Percentiles rank a stretch among this genome's conserved stretches.
These are phyloP conservation scores for Pteromalus puparum DNA, from an alignment of 1,140 invertebrate species.

Conservation along the genomic window DNA sequence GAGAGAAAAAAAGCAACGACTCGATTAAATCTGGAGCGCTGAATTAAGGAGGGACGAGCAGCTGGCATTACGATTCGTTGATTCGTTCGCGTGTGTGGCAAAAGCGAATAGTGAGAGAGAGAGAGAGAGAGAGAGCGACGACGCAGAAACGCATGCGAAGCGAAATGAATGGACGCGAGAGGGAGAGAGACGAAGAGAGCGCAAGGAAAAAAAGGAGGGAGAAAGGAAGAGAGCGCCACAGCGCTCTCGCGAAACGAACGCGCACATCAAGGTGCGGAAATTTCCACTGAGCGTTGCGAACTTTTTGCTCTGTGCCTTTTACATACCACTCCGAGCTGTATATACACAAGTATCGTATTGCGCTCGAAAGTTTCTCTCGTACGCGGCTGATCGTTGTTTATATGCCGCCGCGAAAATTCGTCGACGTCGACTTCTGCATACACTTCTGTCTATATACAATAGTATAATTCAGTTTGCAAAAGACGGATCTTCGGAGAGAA, in stretches of 20 bases:
- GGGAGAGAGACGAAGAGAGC: neutral
- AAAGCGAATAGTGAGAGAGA: neutral
- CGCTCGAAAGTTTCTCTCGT: too few species aligned
- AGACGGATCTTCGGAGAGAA: too few species aligned
- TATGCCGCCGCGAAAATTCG: too few species aligned
- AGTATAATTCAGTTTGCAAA: too few species aligned
- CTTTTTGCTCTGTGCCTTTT: neutral
- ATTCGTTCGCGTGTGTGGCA: constrained; percentile 5
- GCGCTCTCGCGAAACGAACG: constrained; percentile 4
- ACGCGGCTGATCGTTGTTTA: too few species aligned
- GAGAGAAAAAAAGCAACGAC: neutral
- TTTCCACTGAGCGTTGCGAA: constrained; percentile 29
- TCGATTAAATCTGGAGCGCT: constrained; percentile 16
- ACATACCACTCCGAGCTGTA: too few species aligned
- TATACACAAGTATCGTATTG: too few species aligned
- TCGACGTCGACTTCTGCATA: too few species aligned
- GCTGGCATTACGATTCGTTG: neutral
- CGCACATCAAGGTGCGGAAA: constrained; percentile 17
- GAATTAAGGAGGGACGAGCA: neutral
- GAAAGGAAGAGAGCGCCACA: constrained; percentile 22
- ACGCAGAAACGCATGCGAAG: constrained; percentile 23
- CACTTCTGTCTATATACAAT: too few species aligned
- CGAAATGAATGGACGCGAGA: constrained; percentile 29
- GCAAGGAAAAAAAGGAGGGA: constrained; percentile 28
- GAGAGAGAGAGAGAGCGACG: neutral